Conservation (phyloP, 2,888 invertebrate species). For the Euplexia lucipara region DNA sequence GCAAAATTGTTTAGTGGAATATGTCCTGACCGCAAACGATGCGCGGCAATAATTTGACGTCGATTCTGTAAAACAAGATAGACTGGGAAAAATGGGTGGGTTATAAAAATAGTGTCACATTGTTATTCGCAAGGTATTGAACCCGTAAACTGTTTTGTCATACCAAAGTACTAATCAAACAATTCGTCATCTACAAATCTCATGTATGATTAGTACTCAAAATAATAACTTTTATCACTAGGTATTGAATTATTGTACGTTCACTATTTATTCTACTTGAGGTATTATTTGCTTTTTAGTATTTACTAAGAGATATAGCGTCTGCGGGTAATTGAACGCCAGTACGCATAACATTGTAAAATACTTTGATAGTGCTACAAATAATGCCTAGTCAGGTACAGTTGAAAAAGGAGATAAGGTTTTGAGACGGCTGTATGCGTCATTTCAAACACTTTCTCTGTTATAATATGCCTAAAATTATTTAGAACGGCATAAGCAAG, state of each 20-base stretch:
- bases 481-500: no score
- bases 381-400: conserved; percentile 10
- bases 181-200: conserved; percentile 3
- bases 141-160: background rate
- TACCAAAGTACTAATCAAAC: conserved; percentile 7
- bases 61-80: no score
- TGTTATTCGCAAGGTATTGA: background rate
- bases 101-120: background rate
- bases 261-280: conserved; percentile 36
- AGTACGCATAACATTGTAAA: conserved; percentile 40
- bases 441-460: no score
- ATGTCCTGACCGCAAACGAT: no score
- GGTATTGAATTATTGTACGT: conserved; percentile 50
- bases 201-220: conserved; percentile 1
- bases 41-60: no score
- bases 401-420: background rate
- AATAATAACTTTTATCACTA: conserved; percentile 37
- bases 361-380: conserved; percentile 40
- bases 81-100: no score
- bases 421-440: no score
- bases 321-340: conserved; percentile 55
- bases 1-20: no score
- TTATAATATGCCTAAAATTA: no score
- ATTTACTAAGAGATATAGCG: conserved; percentile 37
- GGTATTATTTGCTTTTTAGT: conserved; percentile 34